phyloP scores from a whole-genome alignment of 1,140 invertebrate species.

The Drosophila kikkawai region DNA sequence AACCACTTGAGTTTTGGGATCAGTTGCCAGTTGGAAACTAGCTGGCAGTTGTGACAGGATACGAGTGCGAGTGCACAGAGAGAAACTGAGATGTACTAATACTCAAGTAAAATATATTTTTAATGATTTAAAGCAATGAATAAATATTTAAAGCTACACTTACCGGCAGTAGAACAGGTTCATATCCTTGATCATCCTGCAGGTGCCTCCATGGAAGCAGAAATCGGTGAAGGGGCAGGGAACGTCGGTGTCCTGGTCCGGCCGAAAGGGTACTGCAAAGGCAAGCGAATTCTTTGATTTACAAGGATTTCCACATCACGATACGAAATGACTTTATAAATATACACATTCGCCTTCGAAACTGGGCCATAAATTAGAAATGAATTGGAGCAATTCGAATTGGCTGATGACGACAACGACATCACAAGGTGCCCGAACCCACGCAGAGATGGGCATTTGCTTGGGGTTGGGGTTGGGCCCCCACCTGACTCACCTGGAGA shows the following conservation, averaged over 20 bases:
- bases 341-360: constrained; percentile 44
- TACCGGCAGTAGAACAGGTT: constrained; percentile 93
- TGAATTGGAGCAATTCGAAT: constrained; percentile 71
- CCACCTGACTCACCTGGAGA: constrained; percentile 70
- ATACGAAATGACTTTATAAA: constrained; percentile 5
- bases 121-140: too few species aligned
- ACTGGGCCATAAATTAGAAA: constrained; percentile 72
- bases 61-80: constrained; percentile 1
- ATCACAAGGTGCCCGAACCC: constrained; percentile 8
- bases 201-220: constrained; percentile 93
- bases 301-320: constrained; percentile 22
- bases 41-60: constrained; percentile 33
- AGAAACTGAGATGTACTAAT: constrained; percentile 7
- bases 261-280: constrained; percentile 46
- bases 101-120: neutral
- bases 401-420: constrained; percentile 12
- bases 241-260: constrained; percentile 54
- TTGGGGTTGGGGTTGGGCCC: neutral
- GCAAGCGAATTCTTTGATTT: constrained; percentile 27
- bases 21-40: constrained; percentile 28
- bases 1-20: constrained; percentile 68
- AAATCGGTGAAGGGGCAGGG: constrained; percentile 85
- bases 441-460: neutral
- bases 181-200: constrained; percentile 91
- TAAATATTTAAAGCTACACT: constrained; percentile 82